A percentile compares a stretch with the other conserved stretches of the same genome.
Conservation (phyloP, 2,888 invertebrate genomes). For the Parnassius orleans region DNA sequence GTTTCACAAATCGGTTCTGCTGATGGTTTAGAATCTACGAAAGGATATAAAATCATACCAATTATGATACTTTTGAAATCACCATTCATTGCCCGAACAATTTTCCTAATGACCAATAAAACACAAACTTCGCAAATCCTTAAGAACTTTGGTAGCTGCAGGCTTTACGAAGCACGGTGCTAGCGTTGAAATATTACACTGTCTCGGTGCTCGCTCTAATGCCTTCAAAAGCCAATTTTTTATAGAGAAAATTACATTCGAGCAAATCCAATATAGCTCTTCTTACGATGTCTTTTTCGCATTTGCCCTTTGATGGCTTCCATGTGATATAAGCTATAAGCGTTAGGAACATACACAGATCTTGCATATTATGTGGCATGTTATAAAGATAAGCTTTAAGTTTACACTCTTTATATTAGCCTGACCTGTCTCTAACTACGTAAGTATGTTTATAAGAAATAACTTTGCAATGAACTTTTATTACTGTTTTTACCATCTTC, state of each 20-base stretch:
- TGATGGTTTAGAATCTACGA: too few relatives aligned
- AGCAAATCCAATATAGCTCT: conserved; percentile 34
- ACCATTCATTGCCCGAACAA: too few relatives aligned
- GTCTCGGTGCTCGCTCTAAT: conserved; percentile 14
- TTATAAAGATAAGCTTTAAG: too few relatives aligned
- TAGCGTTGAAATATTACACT: conserved; percentile 16
- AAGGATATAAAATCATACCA: too few relatives aligned
- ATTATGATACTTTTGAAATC: too few relatives aligned
- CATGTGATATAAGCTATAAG: conserved; percentile 4
- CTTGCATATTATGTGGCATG: too few relatives aligned
- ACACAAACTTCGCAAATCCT: conserved; percentile 5
- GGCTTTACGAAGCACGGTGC: conserved; percentile 10
- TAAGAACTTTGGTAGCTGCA: conserved; percentile 6
- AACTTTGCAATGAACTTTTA: too few relatives aligned
- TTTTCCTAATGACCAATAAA: not conserved
- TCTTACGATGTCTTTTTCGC: conserved; percentile 19
- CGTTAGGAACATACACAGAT: not conserved
- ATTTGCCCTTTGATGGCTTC: conserved; percentile 1
- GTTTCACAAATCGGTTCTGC: too few relatives aligned
- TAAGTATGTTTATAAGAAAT: too few relatives aligned
- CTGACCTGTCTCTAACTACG: too few relatives aligned
- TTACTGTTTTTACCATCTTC: too few relatives aligned
- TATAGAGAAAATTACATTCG: conserved; percentile 37
- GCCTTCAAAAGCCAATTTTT: conserved; percentile 33
- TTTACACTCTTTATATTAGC: too few relatives aligned